phyloP scores from a whole-genome alignment of 2,797 vertebrate genomes.

The Cheirogaleus major region DNA sequence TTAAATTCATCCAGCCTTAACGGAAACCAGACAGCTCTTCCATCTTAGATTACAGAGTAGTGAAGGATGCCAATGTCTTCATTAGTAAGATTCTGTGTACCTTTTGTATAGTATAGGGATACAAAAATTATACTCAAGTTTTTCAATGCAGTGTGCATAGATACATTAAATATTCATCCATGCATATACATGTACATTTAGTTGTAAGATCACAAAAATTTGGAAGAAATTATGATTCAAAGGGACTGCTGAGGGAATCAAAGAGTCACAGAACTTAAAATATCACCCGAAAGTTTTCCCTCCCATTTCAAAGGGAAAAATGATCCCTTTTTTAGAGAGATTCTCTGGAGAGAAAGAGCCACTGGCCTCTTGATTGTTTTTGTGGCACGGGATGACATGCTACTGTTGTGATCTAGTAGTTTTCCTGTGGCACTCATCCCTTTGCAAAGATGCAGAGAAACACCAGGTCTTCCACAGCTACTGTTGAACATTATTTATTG shows the following conservation, averaged over 20 bases:
- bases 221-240: conserved; percentile 35
- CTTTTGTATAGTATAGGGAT: conserved; percentile 4
- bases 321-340: not conserved
- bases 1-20: conserved; percentile 44
- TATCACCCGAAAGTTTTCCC: not conserved
- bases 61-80: not conserved
- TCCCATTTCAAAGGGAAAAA: not conserved
- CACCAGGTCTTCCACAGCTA: not conserved
- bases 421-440: not conserved
- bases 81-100: conserved; percentile 43
- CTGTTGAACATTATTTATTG: not conserved
- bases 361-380: not conserved
- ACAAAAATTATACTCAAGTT: conserved; percentile 44
- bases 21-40: conserved; percentile 67
- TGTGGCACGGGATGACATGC: not conserved
- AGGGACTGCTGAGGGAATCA: conserved; percentile 30
- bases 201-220: conserved; percentile 38
- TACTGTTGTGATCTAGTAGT: not conserved
- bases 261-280: conserved; percentile 15
- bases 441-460: not conserved
- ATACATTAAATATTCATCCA: conserved; percentile 36
- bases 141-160: not conserved
- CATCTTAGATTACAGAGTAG: conserved; percentile 59
- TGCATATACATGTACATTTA: conserved; percentile 44
- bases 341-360: not conserved